These are phyloP conservation scores for Ochropleura leucogaster DNA, from an alignment of 2,888 invertebrate genomes.

Conservation along the genomic window DNA sequence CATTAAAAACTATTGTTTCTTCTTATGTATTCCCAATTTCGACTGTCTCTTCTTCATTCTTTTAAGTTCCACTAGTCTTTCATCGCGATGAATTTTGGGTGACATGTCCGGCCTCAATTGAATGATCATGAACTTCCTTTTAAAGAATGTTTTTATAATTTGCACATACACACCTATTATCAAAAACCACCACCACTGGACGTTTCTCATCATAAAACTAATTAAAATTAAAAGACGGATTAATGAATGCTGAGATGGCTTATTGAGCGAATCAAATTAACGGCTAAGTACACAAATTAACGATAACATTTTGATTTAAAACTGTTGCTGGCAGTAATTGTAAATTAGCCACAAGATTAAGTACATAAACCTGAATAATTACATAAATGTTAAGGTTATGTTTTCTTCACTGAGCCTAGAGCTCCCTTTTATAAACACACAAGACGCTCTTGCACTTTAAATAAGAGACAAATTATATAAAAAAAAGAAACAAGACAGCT, in stretches of 20 bases:
- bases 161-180: slow-evolving; percentile 26
- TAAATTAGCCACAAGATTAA: slow-evolving; percentile 9
- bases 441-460: neutral
- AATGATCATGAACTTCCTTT: neutral
- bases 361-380: neutral
- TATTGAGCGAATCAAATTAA: slow-evolving; percentile 6
- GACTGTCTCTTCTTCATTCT: neutral
- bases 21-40: neutral
- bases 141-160: neutral
- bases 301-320: slow-evolving; percentile 36
- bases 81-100: neutral
- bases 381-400: neutral
- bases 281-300: slow-evolving; percentile 2
- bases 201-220: slow-evolving; percentile 25
- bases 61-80: neutral
- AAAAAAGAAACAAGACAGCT: no score
- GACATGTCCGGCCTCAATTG: neutral
- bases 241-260: neutral
- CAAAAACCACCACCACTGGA: slow-evolving; percentile 24
- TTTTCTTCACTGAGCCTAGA: neutral
- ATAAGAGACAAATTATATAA: neutral
- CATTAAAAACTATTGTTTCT: neutral
- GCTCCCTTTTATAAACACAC: neutral
- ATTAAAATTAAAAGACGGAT: slow-evolving; percentile 1
- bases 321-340: slow-evolving; percentile 13